Percentiles rank a stretch among this genome's conserved stretches.
phyloP scores from a whole-genome alignment of 2,888 invertebrate species.

The Apamea sordens region DNA sequence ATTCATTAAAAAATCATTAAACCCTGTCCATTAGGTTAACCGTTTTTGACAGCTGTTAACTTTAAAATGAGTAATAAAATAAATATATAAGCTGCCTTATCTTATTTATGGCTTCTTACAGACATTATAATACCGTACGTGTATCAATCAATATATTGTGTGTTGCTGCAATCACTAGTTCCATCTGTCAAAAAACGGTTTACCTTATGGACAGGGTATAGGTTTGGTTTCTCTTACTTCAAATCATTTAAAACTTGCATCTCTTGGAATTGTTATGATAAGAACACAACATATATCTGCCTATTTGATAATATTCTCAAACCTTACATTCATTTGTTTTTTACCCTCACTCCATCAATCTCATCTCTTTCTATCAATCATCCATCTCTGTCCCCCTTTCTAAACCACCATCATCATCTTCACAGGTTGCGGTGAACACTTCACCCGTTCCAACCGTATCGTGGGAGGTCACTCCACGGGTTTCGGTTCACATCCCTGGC shows the following conservation, averaged over 20 bases:
- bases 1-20: background rate
- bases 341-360: background rate
- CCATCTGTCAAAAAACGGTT: too few species aligned
- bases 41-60: too few species aligned
- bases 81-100: too few species aligned
- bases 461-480: slow-evolving; percentile 97
- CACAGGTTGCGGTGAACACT: slow-evolving; percentile 97
- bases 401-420: slow-evolving; percentile 53
- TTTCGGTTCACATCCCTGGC: slow-evolving; percentile 98
- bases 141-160: too few species aligned
- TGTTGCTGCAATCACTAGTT: too few species aligned
- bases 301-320: background rate
- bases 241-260: background rate
- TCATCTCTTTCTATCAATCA: background rate
- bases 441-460: slow-evolving; percentile 96
- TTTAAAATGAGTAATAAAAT: too few species aligned
- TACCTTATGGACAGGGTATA: too few species aligned
- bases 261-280: background rate
- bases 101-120: too few species aligned
- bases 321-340: background rate
- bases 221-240: background rate
- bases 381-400: background rate
- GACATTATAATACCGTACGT: too few species aligned
- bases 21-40: too few species aligned
- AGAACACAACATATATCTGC: background rate